These are phyloP conservation scores for Formica selysi DNA, from an alignment of 1,140 invertebrate species.

Conservation along the genomic window DNA sequence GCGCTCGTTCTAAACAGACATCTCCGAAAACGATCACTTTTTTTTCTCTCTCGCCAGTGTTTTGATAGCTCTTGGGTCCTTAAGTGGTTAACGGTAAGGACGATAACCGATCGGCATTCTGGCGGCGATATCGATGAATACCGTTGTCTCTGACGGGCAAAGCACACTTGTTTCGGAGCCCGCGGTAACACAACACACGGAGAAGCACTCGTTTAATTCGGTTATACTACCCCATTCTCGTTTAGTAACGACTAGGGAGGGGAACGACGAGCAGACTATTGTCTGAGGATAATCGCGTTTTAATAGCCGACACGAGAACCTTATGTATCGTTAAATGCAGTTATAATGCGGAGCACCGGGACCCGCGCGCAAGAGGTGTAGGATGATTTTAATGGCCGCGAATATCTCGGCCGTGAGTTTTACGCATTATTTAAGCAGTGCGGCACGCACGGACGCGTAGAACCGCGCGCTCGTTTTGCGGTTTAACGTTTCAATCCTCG, in stretches of 20 bases:
- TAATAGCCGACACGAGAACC: constrained; percentile 73
- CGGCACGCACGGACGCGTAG: neutral
- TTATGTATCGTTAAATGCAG: constrained; percentile 76
- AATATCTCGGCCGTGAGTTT: constrained; percentile 60
- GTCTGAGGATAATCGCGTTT: constrained; percentile 76
- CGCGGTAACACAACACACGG: neutral
- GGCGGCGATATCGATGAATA: constrained; percentile 41
- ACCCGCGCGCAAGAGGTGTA: constrained; percentile 70
- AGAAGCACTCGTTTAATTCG: constrained; percentile 56
- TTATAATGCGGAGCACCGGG: constrained; percentile 74
- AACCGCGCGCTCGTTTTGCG: constrained; percentile 51
- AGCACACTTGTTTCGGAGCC: constrained; percentile 6
- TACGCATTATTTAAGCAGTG: constrained; percentile 49
- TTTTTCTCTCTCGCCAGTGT: neutral
- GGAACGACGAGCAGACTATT: constrained; percentile 59
- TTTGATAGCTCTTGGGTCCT: constrained; percentile 23
- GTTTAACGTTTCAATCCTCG: constrained; percentile 50
- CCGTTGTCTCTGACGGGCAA: constrained; percentile 55
- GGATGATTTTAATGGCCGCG: constrained; percentile 78
- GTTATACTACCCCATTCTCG: constrained; percentile 24
- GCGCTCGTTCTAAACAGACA: neutral
- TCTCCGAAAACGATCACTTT: constrained; percentile 37
- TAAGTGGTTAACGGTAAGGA: constrained; percentile 53
- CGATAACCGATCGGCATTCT: constrained; percentile 6
- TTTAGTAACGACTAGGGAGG: neutral